These are phyloP conservation scores for Pantala flavescens DNA, from an alignment of 1,140 invertebrate genomes.

Conservation along the genomic window DNA sequence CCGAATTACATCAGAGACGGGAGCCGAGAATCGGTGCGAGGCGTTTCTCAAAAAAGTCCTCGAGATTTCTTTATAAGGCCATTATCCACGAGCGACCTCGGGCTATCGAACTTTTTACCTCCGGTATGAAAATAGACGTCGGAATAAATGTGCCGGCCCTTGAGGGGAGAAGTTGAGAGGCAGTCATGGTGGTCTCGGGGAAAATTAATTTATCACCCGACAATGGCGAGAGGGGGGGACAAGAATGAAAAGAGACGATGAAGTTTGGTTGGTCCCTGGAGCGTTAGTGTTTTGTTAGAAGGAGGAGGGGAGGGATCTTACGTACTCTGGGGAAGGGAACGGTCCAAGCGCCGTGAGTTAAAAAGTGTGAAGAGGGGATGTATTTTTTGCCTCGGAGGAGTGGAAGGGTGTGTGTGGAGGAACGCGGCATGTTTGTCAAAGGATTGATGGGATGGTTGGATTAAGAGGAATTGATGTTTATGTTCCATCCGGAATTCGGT, in stretches of 20 bases:
- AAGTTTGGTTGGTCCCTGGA: background rate
- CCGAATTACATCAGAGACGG: no score
- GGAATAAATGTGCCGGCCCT: no score
- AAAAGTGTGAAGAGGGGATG: background rate
- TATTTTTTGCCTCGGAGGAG: background rate
- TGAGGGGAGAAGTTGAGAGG: background rate
- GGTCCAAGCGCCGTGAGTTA: background rate
- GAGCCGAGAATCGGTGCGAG: no score
- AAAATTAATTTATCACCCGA: conserved; percentile 10
- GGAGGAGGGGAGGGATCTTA: background rate
- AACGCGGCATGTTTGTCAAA: background rate
- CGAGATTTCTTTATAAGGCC: no score
- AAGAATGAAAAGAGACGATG: background rate
- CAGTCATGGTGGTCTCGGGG: background rate
- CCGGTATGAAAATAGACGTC: no score
- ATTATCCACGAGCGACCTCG: no score
- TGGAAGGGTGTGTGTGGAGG: background rate
- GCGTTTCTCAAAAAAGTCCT: no score
- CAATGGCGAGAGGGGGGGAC: background rate
- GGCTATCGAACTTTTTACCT: no score
- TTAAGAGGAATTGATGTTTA: conserved; percentile 2
- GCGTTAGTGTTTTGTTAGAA: background rate
- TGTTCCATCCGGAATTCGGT: background rate
- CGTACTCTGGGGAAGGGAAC: background rate
- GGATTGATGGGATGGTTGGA: background rate